These are phyloP conservation scores for Eristalis arbustorum DNA, from an alignment of 2,888 invertebrate species.

Conservation along the genomic window DNA sequence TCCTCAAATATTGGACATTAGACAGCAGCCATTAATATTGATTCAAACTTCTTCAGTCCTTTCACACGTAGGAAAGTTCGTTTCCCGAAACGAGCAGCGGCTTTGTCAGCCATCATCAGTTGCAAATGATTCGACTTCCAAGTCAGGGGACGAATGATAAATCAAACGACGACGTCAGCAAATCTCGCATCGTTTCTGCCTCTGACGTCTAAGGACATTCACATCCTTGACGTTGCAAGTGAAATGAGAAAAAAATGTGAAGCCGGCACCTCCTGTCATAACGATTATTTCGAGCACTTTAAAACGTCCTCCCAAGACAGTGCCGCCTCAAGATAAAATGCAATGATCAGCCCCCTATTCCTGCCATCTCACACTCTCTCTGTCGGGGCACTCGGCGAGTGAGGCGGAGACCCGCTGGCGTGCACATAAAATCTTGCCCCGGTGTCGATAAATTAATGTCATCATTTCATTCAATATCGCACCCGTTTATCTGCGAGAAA, in stretches of 20 bases:
- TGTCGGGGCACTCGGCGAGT: background rate
- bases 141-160: background rate
- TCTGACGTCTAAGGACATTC: background rate
- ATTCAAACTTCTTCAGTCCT: background rate
- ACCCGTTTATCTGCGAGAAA: constrained; percentile 57
- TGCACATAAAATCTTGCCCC: constrained; percentile 40
- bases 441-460: constrained; percentile 67
- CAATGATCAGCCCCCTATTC: constrained; percentile 45
- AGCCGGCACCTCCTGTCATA: background rate
- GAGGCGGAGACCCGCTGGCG: background rate
- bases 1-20: background rate
- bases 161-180: background rate
- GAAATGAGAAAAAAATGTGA: background rate
- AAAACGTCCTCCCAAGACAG: background rate
- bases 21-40: background rate
- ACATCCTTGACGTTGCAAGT: background rate
- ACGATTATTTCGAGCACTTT: background rate
- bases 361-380: background rate
- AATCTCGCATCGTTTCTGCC: background rate
- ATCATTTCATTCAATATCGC: constrained; percentile 65
- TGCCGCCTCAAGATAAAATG: constrained; percentile 33
- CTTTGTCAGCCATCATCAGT: too few relatives aligned
- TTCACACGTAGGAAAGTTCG: too few relatives aligned
- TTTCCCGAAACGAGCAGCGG: too few relatives aligned
- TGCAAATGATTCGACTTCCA: too few relatives aligned